A percentile compares a stretch with the other conserved stretches of the same genome.
These are phyloP conservation scores for Amaurobius ferox DNA, from an alignment of 2,888 invertebrate species.

Conservation along the genomic window DNA sequence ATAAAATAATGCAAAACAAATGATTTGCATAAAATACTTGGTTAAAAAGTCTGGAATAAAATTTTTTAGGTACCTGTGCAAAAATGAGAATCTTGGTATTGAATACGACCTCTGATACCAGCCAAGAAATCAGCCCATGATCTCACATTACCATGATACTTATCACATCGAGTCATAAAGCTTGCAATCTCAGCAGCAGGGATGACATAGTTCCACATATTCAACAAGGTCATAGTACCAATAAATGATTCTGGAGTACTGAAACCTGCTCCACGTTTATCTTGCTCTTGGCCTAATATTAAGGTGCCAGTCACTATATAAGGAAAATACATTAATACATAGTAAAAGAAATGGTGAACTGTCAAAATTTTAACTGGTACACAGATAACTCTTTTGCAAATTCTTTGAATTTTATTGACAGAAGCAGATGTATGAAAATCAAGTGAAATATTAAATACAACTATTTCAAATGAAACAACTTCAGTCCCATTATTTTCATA, in stretches of 20 bases:
- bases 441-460: too few species aligned
- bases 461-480: too few species aligned
- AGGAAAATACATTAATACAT: too few species aligned
- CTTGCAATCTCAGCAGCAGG: constrained; percentile 78
- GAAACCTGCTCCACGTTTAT: constrained; percentile 82
- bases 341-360: too few species aligned
- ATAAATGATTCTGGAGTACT: constrained; percentile 83
- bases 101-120: constrained; percentile 80
- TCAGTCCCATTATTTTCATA: too few species aligned
- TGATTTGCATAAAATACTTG: too few species aligned
- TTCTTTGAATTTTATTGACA: too few species aligned
- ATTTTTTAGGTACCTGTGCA: constrained; percentile 78
- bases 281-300: constrained; percentile 85
- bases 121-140: constrained; percentile 82
- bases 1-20: too few species aligned
- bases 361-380: too few species aligned
- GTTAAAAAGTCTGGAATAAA: too few species aligned
- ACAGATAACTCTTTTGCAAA: too few species aligned
- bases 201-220: constrained; percentile 82
- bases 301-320: constrained; percentile 80
- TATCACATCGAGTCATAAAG: constrained; percentile 77
- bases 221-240: constrained; percentile 82
- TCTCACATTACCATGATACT: constrained; percentile 81
- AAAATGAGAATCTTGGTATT: constrained; percentile 81
- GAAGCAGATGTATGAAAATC: too few species aligned